Percentiles rank a stretch among this genome's conserved stretches.
Conservation (phyloP, 2,113 vertebrate species). For the Macrotus californicus region DNA sequence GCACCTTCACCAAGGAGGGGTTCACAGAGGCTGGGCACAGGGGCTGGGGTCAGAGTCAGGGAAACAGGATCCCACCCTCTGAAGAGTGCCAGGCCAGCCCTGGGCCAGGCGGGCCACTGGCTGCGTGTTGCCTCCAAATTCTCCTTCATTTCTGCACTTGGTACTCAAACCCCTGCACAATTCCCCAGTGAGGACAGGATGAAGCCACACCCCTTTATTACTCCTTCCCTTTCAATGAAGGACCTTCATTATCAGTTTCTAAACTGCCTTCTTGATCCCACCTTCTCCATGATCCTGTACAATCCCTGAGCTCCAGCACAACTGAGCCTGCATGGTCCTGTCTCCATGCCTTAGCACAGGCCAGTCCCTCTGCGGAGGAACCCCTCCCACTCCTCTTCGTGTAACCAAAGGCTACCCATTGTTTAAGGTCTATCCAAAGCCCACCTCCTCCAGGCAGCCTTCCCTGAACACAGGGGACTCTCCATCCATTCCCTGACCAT, state of each 20-base stretch:
- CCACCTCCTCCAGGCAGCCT: neutral
- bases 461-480: neutral
- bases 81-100: neutral
- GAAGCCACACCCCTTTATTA: neutral
- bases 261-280: neutral
- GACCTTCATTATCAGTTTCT: neutral
- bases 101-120: neutral
- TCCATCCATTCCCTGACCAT: neutral
- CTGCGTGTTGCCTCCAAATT: neutral
- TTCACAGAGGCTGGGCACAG: slow-evolving; percentile 79
- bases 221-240: neutral
- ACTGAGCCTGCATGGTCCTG: fast-evolving
- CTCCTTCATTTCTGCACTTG: neutral
- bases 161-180: neutral
- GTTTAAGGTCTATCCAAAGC: neutral
- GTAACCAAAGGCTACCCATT: neutral
- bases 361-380: neutral
- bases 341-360: fast-evolving
- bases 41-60: slow-evolving; percentile 17
- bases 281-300: fast-evolving
- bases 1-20: slow-evolving; percentile 90
- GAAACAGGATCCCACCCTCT: neutral
- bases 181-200: neutral
- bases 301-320: neutral
- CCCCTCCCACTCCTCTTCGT: neutral